These are phyloP conservation scores for Myopa tessellatipennis DNA, from an alignment of 2,888 invertebrate genomes.

Conservation along the genomic window DNA sequence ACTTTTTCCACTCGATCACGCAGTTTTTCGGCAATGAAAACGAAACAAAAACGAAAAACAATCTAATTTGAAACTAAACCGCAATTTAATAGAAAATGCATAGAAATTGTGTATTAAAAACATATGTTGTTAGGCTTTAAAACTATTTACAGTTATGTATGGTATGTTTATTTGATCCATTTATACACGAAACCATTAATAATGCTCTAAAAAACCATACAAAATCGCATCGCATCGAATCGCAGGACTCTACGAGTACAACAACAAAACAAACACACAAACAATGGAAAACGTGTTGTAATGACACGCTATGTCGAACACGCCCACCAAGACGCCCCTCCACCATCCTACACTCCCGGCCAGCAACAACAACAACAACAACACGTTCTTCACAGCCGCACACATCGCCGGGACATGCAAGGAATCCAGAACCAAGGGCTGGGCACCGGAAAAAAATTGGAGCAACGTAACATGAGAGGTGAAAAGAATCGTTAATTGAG, in stretches of 20 bases:
- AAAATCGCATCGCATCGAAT: too few relatives aligned
- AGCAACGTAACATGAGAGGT: conserved; percentile 17
- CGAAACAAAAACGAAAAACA: too few relatives aligned
- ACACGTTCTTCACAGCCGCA: not conserved
- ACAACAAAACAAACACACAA: conserved; percentile 14
- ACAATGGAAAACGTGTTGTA: conserved; percentile 51
- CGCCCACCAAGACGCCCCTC: conserved; percentile 48
- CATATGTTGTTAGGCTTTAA: too few relatives aligned
- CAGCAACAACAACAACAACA: not conserved
- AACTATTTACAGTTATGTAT: too few relatives aligned
- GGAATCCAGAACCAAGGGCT: not conserved
- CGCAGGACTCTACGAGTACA: conserved; percentile 3
- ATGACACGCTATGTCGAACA: conserved; percentile 53
- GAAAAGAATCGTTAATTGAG: conserved; percentile 31
- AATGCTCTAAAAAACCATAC: too few relatives aligned
- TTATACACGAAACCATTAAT: not conserved
- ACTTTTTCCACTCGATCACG: too few relatives aligned
- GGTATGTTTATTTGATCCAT: not conserved
- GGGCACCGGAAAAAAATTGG: not conserved
- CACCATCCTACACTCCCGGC: not conserved
- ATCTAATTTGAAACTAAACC: too few relatives aligned
- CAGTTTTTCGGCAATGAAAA: too few relatives aligned
- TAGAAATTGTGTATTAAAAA: too few relatives aligned
- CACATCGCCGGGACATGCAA: not conserved
- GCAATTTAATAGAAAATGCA: too few relatives aligned